phyloP scores from a whole-genome alignment of 2,888 invertebrate species.

The Trisateles emortualis region DNA sequence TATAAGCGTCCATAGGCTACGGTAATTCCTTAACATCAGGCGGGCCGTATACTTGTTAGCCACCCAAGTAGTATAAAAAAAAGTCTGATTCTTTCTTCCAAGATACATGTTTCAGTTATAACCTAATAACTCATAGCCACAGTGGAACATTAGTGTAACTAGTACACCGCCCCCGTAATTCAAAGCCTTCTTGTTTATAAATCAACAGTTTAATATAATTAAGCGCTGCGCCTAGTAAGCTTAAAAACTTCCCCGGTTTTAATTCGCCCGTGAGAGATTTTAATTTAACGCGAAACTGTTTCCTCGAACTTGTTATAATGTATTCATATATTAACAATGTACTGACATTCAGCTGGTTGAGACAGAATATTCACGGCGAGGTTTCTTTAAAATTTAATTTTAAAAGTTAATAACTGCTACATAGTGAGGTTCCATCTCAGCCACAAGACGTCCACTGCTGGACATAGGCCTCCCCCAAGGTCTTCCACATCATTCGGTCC shows the following conservation, averaged over 20 bases:
- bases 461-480: too few relatives aligned
- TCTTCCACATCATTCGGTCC: too few relatives aligned
- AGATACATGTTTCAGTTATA: not conserved
- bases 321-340: constrained; percentile 74
- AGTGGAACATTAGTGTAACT: constrained; percentile 23
- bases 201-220: constrained; percentile 81
- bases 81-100: too few relatives aligned
- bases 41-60: too few relatives aligned
- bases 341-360: constrained; percentile 56
- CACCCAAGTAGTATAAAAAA: too few relatives aligned
- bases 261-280: constrained; percentile 77
- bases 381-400: not conserved
- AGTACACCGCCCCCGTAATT: constrained; percentile 51
- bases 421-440: too few relatives aligned
- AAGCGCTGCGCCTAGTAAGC: constrained; percentile 75
- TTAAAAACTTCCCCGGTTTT: constrained; percentile 75
- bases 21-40: too few relatives aligned
- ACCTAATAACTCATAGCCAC: not conserved
- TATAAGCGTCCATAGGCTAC: too few relatives aligned
- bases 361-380: constrained; percentile 15
- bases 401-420: too few relatives aligned
- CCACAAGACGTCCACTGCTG: too few relatives aligned
- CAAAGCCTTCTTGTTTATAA: constrained; percentile 69
- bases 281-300: constrained; percentile 78
- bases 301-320: constrained; percentile 74